These are phyloP conservation scores for Sander vitreus DNA, from an alignment of 2,113 vertebrate species.

Conservation along the genomic window DNA sequence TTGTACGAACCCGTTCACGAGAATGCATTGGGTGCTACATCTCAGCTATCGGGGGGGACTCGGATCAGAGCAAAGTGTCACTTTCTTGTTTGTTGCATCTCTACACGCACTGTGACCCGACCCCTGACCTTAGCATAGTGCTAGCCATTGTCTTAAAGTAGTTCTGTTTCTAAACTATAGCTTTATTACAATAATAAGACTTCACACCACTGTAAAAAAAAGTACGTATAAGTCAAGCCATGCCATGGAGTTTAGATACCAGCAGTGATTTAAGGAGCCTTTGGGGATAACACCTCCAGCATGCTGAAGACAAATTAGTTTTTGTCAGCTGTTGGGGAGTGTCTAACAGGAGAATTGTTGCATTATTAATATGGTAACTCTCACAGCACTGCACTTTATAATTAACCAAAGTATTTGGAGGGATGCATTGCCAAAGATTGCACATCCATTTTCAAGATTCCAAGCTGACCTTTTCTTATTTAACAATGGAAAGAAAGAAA, in stretches of 20 bases:
- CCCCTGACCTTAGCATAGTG: background rate
- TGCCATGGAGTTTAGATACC: background rate
- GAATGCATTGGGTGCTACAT: too few species aligned
- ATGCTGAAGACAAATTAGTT: slow-evolving; percentile 9
- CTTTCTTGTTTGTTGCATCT: background rate
- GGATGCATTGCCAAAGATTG: background rate
- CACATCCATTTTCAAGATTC: background rate
- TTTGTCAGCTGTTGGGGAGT: background rate
- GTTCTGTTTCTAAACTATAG: background rate
- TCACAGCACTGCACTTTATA: background rate
- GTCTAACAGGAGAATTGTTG: background rate
- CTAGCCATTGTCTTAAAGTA: background rate
- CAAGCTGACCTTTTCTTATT: background rate
- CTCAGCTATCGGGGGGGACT: too few species aligned
- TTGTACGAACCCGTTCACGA: too few species aligned
- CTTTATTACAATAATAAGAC: background rate
- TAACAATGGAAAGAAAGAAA: background rate
- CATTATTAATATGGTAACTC: background rate
- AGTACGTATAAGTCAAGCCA: too few species aligned
- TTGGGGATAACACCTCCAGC: slow-evolving; percentile 1
- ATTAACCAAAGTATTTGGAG: background rate
- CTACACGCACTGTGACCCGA: background rate
- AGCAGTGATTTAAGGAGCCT: slow-evolving; percentile 1
- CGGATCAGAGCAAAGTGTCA: background rate
- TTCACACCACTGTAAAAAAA: background rate